Conservation (phyloP, 2,797 vertebrate genomes). For the Thripadectes ignobilis region DNA sequence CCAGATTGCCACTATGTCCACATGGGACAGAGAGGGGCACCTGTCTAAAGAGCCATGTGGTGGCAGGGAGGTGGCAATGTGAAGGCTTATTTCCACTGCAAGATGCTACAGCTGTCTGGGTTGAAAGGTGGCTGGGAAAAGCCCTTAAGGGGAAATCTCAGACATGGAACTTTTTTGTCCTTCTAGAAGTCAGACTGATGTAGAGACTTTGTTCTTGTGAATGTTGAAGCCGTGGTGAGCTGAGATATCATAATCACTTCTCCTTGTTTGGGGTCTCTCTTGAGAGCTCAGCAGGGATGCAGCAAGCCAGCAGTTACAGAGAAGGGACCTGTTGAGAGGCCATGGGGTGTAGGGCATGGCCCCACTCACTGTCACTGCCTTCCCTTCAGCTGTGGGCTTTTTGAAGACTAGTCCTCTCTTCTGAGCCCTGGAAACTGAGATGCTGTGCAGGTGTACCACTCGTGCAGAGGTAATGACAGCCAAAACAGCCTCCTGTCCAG, state of each 20-base stretch:
- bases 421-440: neutral
- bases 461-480: neutral
- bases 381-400: neutral
- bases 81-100: neutral
- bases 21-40: neutral
- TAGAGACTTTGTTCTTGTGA: neutral
- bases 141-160: slow-evolving; percentile 23
- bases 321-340: neutral
- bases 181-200: neutral
- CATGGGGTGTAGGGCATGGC: neutral
- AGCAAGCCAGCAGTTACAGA: neutral
- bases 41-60: rapidly evolving
- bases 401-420: neutral
- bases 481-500: slow-evolving; percentile 10
- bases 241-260: neutral
- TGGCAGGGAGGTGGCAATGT: neutral
- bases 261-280: neutral
- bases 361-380: rapidly evolving
- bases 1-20: neutral
- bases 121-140: neutral
- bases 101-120: neutral
- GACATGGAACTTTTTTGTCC: neutral
- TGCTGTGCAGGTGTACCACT: slow-evolving; percentile 12
- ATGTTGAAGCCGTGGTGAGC: neutral
- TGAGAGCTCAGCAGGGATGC: neutral